Evolutionary conservation across 2,888 invertebrate species (phyloP).

Genomic region (Nebria salina): DNA sequence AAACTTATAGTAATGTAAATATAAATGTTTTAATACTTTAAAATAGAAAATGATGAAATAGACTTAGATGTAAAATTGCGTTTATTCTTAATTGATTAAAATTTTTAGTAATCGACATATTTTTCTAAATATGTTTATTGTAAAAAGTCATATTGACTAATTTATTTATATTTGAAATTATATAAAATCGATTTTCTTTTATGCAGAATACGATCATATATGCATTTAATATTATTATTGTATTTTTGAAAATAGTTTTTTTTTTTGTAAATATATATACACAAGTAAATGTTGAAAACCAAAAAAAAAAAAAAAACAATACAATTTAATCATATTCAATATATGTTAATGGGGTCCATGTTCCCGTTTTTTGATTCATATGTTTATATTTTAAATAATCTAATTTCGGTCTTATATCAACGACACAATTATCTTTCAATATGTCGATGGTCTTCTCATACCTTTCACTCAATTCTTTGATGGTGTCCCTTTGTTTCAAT

Average conservation of each 20-base stretch:
- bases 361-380: neutral
- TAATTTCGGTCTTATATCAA: neutral
- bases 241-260: no score
- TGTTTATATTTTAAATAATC: neutral
- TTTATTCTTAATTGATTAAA: no score
- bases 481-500: neutral
- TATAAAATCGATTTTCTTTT: no score
- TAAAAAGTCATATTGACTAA: no score
- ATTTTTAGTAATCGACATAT: no score
- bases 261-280: no score
- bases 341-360: neutral
- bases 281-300: no score
- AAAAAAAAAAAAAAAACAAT: no score
- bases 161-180: no score
- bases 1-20: neutral
- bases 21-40: conserved; percentile 14
- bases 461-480: conserved; percentile 16
- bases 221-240: no score
- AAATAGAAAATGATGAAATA: neutral
- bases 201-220: no score
- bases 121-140: no score
- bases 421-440: conserved; percentile 14
- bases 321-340: neutral
- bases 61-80: neutral
- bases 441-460: neutral